Evolutionary conservation across 2,797 vertebrate species (phyloP).

Genomic region (Menidia menidia): DNA sequence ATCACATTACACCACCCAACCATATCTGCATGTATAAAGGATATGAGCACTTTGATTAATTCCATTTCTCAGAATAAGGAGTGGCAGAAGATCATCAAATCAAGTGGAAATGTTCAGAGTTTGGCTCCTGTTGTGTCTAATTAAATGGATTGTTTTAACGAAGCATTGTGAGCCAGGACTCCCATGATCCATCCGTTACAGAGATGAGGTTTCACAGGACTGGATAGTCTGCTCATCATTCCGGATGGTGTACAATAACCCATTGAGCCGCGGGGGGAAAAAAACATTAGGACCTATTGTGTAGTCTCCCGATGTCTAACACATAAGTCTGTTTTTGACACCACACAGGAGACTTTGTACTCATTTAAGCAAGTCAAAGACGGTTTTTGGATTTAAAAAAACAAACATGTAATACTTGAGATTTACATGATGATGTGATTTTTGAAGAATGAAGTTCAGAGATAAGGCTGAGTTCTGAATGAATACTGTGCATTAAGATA

Average conservation of each 20-base stretch:
- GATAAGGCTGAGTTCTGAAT: not conserved
- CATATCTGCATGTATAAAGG: constrained; percentile 33
- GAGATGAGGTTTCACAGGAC: constrained; percentile 36
- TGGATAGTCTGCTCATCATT: constrained; percentile 36
- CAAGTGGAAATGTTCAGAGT: constrained; percentile 39
- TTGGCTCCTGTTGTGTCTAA: constrained; percentile 47
- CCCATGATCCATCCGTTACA: constrained; percentile 67
- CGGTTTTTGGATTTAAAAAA: constrained; percentile 25
- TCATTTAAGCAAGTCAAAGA: constrained; percentile 31
- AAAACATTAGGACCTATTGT: constrained; percentile 52
- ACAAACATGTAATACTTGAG: constrained; percentile 26
- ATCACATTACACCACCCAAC: constrained; percentile 53
- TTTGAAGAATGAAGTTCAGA: not conserved
- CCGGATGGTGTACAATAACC: constrained; percentile 61
- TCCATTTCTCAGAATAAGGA: constrained; percentile 32
- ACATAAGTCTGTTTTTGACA: constrained; percentile 46
- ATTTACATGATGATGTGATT: constrained; percentile 1
- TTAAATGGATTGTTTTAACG: constrained; percentile 70
- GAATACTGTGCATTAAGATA: not conserved
- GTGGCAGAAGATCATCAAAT: constrained; percentile 31
- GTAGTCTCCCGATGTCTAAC: constrained; percentile 37
- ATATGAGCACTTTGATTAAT: constrained; percentile 22
- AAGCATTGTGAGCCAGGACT: constrained; percentile 31
- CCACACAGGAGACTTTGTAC: constrained; percentile 33
- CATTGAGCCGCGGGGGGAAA: constrained; percentile 43